Percentiles rank a stretch among this genome's conserved stretches.
These are phyloP conservation scores for Synanthedon myopaeformis DNA, from an alignment of 2,888 invertebrate species.

Conservation along the genomic window DNA sequence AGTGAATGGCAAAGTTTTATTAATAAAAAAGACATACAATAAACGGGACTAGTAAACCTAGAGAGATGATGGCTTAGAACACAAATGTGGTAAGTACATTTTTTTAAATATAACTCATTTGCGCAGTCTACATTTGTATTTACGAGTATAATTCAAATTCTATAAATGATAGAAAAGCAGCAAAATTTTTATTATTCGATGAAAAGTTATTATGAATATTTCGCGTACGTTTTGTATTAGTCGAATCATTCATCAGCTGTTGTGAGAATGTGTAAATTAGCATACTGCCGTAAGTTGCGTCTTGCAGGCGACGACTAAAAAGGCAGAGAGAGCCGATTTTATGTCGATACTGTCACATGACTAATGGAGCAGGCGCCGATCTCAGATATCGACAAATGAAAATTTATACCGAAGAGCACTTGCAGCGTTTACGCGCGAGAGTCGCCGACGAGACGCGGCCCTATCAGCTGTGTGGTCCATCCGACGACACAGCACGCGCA, in stretches of 20 bases:
- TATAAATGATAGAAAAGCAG: background rate
- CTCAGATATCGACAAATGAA: conserved; percentile 64
- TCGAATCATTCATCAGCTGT: conserved; percentile 56
- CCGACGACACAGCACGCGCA: background rate
- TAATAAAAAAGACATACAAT: too few species aligned
- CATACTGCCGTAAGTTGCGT: conserved; percentile 43
- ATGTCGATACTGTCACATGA: conserved; percentile 68
- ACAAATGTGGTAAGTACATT: too few species aligned
- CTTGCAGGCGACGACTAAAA: conserved; percentile 38
- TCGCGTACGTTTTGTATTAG: conserved; percentile 1
- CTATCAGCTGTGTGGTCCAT: background rate
- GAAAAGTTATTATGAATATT: background rate
- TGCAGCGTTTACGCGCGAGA: background rate
- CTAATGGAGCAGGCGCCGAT: conserved; percentile 69
- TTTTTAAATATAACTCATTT: too few species aligned
- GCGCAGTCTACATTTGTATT: too few species aligned
- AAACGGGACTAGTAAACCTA: too few species aligned
- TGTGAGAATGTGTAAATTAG: conserved; percentile 48
- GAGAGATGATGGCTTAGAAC: too few species aligned
- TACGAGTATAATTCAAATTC: too few species aligned
- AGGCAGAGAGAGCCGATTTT: conserved; percentile 52
- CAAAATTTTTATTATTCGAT: background rate
- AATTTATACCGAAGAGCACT: conserved; percentile 20
- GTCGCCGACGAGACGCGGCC: background rate
- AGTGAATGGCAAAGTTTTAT: too few species aligned